phyloP scores from a whole-genome alignment of 2,797 vertebrate species.

The Crenuchus spilurus region DNA sequence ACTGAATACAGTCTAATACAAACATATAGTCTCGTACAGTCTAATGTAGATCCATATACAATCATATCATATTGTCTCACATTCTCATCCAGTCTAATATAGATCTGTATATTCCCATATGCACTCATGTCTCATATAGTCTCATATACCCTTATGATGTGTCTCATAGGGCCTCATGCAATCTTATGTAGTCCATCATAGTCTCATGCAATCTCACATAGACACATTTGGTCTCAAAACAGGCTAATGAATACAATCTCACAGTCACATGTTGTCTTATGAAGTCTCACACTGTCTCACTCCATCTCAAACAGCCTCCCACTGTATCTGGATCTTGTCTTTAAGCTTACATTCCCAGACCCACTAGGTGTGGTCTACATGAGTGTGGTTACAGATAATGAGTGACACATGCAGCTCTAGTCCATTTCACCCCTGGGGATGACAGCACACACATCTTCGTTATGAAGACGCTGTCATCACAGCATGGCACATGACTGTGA shows the following conservation, averaged over 20 bases:
- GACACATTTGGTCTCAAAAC: no score
- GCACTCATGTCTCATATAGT: background rate
- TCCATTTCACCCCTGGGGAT: conserved; percentile 25
- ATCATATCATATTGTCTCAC: background rate
- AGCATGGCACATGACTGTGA: conserved; percentile 17
- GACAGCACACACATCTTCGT: conserved; percentile 18
- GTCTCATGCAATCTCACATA: background rate
- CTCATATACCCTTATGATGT: background rate
- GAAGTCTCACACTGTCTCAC: conserved; percentile 15
- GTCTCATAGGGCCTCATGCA: background rate
- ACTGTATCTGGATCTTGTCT: background rate
- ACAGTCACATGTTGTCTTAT: no score
- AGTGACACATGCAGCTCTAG: conserved; percentile 32
- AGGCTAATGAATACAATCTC: no score
- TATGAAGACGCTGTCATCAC: conserved; percentile 4
- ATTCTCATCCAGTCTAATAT: background rate
- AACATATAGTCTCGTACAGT: conserved; percentile 5
- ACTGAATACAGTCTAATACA: no score
- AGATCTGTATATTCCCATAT: background rate
- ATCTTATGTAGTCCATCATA: background rate
- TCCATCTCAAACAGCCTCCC: conserved; percentile 2
- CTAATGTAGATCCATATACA: background rate
- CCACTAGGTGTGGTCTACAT: conserved; percentile 19
- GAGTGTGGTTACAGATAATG: conserved; percentile 10
- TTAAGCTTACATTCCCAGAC: background rate